Evolutionary conservation across 2,888 invertebrate species (phyloP).

Genomic region (Autographa pulchrina): DNA sequence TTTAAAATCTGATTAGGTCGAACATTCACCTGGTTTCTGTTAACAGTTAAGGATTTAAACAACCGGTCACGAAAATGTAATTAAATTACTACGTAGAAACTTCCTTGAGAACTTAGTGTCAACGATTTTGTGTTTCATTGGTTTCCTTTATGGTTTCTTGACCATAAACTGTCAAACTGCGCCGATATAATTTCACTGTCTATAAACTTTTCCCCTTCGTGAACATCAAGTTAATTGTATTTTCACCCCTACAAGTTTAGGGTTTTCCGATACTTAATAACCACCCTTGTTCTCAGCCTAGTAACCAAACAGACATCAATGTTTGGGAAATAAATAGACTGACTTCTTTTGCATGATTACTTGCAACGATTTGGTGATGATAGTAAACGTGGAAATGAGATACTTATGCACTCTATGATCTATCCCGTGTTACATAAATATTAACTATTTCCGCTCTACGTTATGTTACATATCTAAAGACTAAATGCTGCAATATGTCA

Average conservation of each 20-base stretch:
- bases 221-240: conserved; percentile 61
- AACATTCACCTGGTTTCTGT: conserved; percentile 61
- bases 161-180: conserved; percentile 33
- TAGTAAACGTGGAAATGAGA: not conserved
- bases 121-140: conserved; percentile 46
- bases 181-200: conserved; percentile 48
- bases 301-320: conserved; percentile 30
- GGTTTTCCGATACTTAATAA: conserved; percentile 57
- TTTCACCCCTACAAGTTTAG: conserved; percentile 59
- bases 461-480: conserved; percentile 1
- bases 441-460: not conserved
- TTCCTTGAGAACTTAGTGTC: conserved; percentile 59
- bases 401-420: not conserved
- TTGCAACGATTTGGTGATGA: not conserved
- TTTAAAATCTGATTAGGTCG: conserved; percentile 66
- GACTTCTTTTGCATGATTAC: not conserved
- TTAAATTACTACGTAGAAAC: conserved; percentile 68
- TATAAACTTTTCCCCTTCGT: conserved; percentile 62
- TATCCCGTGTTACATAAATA: conserved; percentile 2
- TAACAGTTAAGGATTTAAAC: conserved; percentile 64
- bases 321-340: conserved; percentile 27
- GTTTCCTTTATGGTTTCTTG: conserved; percentile 62
- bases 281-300: conserved; percentile 49
- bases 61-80: conserved; percentile 70
- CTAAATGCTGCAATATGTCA: not conserved